A percentile compares a stretch with the other conserved stretches of the same genome.
These are phyloP conservation scores for Erethizon dorsatum DNA, from an alignment of 2,797 vertebrate genomes.

Conservation along the genomic window DNA sequence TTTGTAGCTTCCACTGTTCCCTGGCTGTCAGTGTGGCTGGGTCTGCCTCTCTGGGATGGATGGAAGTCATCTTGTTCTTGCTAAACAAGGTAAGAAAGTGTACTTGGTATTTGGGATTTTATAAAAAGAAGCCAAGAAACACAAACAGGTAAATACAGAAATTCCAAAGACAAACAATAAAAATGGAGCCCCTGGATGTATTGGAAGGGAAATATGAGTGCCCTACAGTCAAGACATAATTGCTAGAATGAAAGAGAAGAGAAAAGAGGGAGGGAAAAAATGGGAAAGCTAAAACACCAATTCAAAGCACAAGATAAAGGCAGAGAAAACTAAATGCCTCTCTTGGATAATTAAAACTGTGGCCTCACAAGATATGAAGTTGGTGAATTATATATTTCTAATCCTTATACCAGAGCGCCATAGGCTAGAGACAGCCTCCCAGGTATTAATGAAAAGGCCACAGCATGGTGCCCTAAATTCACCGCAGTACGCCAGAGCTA, in stretches of 20 bases:
- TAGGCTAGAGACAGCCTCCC: slow-evolving; percentile 75
- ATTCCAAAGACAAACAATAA: slow-evolving; percentile 80
- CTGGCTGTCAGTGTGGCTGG: background rate
- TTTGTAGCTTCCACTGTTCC: background rate
- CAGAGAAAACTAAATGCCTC: slow-evolving; percentile 50
- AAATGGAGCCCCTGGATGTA: slow-evolving; percentile 60
- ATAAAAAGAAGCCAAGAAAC: slow-evolving; percentile 60
- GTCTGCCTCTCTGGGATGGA: background rate
- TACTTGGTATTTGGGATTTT: background rate
- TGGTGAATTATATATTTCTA: slow-evolving; percentile 76
- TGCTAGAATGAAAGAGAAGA: slow-evolving; percentile 68
- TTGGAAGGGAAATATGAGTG: slow-evolving; percentile 68
- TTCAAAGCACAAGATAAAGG: slow-evolving; percentile 68
- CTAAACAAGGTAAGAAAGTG: slow-evolving; percentile 54
- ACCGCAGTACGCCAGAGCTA: slow-evolving; percentile 79
- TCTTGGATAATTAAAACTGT: slow-evolving; percentile 78
- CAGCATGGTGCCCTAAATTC: slow-evolving; percentile 81
- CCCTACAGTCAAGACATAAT: slow-evolving; percentile 71
- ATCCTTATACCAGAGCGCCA: slow-evolving; percentile 80
- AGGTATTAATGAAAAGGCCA: slow-evolving; percentile 86
- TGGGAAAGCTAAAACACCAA: slow-evolving; percentile 14
- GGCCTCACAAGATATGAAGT: slow-evolving; percentile 78
- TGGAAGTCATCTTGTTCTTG: slow-evolving; percentile 57
- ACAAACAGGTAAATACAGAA: slow-evolving; percentile 77
- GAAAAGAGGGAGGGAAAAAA: slow-evolving; percentile 47